These are phyloP conservation scores for Chaenocephalus aceratus DNA, from an alignment of 2,113 vertebrate species.

Conservation along the genomic window DNA sequence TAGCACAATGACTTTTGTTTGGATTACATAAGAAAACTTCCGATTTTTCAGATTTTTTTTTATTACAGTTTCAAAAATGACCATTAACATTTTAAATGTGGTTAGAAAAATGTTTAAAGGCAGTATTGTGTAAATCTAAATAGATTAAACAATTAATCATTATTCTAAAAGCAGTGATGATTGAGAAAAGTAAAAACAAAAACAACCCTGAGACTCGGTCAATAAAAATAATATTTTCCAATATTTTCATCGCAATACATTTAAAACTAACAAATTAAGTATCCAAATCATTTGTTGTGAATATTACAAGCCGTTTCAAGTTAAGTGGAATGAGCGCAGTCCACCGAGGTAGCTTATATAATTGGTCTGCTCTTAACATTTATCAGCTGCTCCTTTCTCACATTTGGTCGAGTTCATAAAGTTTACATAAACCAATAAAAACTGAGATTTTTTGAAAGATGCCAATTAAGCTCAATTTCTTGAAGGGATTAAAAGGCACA, in stretches of 20 bases:
- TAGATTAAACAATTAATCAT: neutral
- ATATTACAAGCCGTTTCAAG: neutral
- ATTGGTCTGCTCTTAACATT: neutral
- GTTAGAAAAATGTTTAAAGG: neutral
- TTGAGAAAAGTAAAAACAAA: neutral
- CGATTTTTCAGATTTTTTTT: neutral
- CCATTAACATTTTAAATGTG: neutral
- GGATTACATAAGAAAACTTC: neutral
- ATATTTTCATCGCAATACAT: too few relatives aligned
- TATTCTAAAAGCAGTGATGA: neutral
- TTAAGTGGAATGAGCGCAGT: neutral
- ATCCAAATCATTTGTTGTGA: neutral
- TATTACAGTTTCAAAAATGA: neutral
- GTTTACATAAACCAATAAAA: neutral
- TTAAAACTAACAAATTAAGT: neutral
- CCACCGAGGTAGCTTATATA: neutral
- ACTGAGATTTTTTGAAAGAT: too few relatives aligned
- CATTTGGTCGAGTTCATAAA: slow-evolving; percentile 11
- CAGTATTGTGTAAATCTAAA: neutral
- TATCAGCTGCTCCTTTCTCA: neutral
- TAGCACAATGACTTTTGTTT: neutral
- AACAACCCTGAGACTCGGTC: neutral
- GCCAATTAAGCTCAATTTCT: neutral
- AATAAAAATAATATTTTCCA: too few relatives aligned
- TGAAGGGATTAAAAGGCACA: neutral